Evolutionary conservation across 2,888 invertebrate species (phyloP).

Genomic region (Cephonodes hylas): DNA sequence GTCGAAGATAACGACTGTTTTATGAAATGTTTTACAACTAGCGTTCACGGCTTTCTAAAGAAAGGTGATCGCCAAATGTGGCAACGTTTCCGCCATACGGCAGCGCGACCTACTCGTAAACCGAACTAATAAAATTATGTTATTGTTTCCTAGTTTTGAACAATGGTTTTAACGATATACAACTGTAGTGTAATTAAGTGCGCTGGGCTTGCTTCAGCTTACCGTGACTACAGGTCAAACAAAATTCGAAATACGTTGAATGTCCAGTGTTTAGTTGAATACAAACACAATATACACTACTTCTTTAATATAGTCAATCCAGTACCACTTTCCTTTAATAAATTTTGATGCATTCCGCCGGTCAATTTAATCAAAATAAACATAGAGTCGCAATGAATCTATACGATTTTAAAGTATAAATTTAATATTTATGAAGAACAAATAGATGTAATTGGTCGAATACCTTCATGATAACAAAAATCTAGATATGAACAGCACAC

Average conservation of each 20-base stretch:
- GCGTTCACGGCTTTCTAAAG: constrained; percentile 62
- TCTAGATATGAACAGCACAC: too few species aligned
- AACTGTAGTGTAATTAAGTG: constrained; percentile 1
- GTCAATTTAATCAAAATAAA: too few species aligned
- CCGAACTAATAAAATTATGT: constrained; percentile 33
- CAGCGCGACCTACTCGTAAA: constrained; percentile 21
- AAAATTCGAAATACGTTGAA: not conserved
- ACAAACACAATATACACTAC: too few species aligned
- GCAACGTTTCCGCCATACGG: constrained; percentile 52
- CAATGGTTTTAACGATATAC: constrained; percentile 3
- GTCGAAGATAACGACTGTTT: constrained; percentile 61
- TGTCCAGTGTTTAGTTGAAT: too few species aligned
- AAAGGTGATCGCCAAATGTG: constrained; percentile 73
- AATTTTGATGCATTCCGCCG: too few species aligned
- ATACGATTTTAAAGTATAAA: too few species aligned
- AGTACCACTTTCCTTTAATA: too few species aligned
- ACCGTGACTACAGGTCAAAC: not conserved
- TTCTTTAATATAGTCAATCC: too few species aligned
- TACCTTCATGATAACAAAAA: too few species aligned
- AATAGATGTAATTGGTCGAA: too few species aligned
- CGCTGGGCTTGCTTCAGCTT: not conserved
- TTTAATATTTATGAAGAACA: too few species aligned
- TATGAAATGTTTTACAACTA: constrained; percentile 74
- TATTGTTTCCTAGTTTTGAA: constrained; percentile 40
- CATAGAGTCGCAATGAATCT: too few species aligned